Evolutionary conservation across 2,888 invertebrate genomes (phyloP).

Genomic region (Entomobrya multifasciata): DNA sequence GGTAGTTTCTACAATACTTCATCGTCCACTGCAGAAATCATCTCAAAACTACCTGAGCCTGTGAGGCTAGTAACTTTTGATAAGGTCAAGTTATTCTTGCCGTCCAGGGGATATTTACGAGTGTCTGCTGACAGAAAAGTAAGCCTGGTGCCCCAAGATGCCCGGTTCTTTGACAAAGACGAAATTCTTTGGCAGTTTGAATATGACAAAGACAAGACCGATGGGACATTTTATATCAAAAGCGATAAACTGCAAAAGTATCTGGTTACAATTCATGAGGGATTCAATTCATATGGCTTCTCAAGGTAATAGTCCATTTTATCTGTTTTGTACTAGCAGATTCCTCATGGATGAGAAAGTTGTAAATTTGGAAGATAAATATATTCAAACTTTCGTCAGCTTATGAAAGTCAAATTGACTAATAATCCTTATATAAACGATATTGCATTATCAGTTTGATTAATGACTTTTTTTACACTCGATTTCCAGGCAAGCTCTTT

Average conservation of each 20-base stretch:
- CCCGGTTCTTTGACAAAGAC: slow-evolving; percentile 71
- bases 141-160: slow-evolving; percentile 70
- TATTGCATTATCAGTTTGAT: no score
- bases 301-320: no score
- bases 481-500: slow-evolving; percentile 59
- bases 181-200: slow-evolving; percentile 74
- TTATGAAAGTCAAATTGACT: no score
- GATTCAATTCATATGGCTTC: slow-evolving; percentile 75
- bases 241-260: slow-evolving; percentile 74
- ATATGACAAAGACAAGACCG: slow-evolving; percentile 74
- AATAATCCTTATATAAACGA: no score
- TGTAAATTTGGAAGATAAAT: background rate
- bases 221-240: slow-evolving; percentile 74
- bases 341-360: background rate
- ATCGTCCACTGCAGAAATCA: slow-evolving; percentile 70
- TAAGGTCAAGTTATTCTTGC: slow-evolving; percentile 66
- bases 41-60: slow-evolving; percentile 67
- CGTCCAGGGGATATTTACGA: slow-evolving; percentile 68
- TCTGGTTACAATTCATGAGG: slow-evolving; percentile 74
- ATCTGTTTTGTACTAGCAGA: no score
- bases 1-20: slow-evolving; percentile 69
- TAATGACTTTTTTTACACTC: no score
- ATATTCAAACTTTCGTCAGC: no score
- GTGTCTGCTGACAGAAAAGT: slow-evolving; percentile 72
- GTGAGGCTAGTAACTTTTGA: slow-evolving; percentile 72